Evolutionary conservation across 2,888 invertebrate genomes (phyloP).

Genomic region (Tanytarsus gracilentus): DNA sequence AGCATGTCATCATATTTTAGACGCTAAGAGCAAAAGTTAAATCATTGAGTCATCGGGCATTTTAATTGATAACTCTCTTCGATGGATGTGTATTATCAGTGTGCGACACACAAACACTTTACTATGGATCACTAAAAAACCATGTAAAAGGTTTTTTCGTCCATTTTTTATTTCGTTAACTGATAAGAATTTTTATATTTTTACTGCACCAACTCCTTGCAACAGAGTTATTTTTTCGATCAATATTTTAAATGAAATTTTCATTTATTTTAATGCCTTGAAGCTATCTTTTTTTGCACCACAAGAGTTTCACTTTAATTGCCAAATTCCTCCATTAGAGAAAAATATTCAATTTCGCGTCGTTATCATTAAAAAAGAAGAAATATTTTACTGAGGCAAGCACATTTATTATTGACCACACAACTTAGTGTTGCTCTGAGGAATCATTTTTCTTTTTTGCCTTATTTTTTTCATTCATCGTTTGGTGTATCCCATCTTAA

Average conservation of each 20-base stretch:
- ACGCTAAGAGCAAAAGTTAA: too few relatives aligned
- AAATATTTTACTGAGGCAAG: too few relatives aligned
- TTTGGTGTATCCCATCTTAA: not conserved
- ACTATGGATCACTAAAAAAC: too few relatives aligned
- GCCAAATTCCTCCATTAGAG: too few relatives aligned
- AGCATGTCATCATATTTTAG: too few relatives aligned
- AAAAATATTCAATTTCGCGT: not conserved
- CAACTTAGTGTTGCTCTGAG: not conserved
- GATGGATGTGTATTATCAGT: too few relatives aligned
- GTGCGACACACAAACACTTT: too few relatives aligned
- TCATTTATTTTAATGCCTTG: not conserved
- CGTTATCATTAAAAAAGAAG: not conserved
- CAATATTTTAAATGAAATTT: constrained; percentile 18
- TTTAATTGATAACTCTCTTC: too few relatives aligned
- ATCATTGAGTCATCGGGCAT: too few relatives aligned
- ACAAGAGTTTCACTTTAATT: not conserved
- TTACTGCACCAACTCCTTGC: not conserved
- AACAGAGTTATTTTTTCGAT: constrained; percentile 3
- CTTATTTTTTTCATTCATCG: constrained; percentile 12
- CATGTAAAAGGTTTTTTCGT: not conserved
- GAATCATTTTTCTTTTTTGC: not conserved
- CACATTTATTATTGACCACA: not conserved
- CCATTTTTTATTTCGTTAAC: not conserved
- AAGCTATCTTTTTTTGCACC: not conserved
- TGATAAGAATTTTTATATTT: not conserved